Evolutionary conservation across 2,888 invertebrate species (phyloP), one percentile per base, ranked within the genome.

Genomic region (Hetaerina titia): DNA sequence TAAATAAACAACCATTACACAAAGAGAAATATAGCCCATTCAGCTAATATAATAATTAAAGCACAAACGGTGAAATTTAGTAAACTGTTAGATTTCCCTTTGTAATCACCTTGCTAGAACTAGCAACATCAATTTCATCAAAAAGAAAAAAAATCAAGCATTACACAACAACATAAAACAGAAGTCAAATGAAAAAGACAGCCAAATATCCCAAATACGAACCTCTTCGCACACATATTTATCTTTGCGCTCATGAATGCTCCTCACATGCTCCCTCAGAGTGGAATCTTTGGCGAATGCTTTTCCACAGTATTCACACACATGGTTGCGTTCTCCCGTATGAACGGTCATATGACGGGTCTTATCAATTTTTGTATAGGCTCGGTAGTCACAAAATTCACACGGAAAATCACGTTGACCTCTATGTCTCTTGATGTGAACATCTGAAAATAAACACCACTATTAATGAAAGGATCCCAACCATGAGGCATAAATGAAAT

Each of bases 271-370:
- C 31, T 95, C 95, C 17, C 95, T 90, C 0, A 95, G 95, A 8
- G 95, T 95, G 15, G 95, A 95, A 89, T 95, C 95, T 64, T 95
- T 95, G 17, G 95, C 95, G 95, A 95, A 95, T 6, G 95, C 95
- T 94, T 95, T 95, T 17, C 95, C 95, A 95, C 95, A 95, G 88
- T 95, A 95, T 95, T 95, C 95, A 95, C 95, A 95, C 17, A 95
- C 90, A 25, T 95, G 95, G 63, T 95, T 95, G 5, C 95, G 92
- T 64, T 95, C 95, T 88, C 95, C 95, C 25, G 95, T 95, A 45
- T 95, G 95, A 45, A 95, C 92, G 13, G 95, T 95, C 95, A 95
- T 95, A 31, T 95, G 95, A 25, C 95, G 95, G 6, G 95, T 64
- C 56, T 95, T 95, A 74, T 95, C 95, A 15, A 95, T 95, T 95